Conservation (phyloP, 2,797 vertebrate genomes). For the Sternarchorhynchus goeldii region DNA sequence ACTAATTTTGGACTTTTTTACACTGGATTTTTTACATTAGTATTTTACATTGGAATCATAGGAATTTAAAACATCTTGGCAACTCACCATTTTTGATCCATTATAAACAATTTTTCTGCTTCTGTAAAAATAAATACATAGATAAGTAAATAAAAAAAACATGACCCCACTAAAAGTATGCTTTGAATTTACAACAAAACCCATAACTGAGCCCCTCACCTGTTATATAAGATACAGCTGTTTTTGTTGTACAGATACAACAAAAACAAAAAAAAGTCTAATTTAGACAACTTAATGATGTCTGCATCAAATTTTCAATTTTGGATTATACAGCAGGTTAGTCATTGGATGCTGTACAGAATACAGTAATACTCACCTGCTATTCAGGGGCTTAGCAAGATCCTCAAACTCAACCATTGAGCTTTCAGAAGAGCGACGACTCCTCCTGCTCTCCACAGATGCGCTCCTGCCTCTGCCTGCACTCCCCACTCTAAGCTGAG, state of each 20-base stretch:
- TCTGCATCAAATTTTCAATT: neutral
- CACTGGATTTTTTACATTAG: no score
- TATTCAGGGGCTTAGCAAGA: conserved; percentile 64
- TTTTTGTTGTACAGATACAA: neutral
- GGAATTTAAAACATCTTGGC: neutral
- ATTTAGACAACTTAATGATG: neutral
- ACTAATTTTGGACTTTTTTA: neutral
- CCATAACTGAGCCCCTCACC: neutral
- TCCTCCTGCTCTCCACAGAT: conserved; percentile 80
- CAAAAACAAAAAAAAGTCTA: neutral
- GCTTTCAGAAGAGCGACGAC: conserved; percentile 81
- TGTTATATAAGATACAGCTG: neutral
- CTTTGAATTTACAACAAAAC: neutral
- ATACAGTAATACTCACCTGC: conserved; percentile 63
- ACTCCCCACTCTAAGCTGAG: conserved; percentile 65
- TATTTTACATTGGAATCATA: neutral
- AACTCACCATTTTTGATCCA: conserved; percentile 70
- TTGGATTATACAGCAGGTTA: neutral
- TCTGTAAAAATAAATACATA: conserved; percentile 55
- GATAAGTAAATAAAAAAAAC: neutral
- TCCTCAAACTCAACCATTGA: conserved; percentile 83
- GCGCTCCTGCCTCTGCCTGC: conserved; percentile 68
- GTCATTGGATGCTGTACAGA: conserved; percentile 56
- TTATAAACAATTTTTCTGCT: conserved; percentile 72
- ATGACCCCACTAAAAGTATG: neutral